A percentile compares a stretch with the other conserved stretches of the same genome.
Conservation (phyloP, 1,140 invertebrate genomes). For the Drosophila nasuta region DNA sequence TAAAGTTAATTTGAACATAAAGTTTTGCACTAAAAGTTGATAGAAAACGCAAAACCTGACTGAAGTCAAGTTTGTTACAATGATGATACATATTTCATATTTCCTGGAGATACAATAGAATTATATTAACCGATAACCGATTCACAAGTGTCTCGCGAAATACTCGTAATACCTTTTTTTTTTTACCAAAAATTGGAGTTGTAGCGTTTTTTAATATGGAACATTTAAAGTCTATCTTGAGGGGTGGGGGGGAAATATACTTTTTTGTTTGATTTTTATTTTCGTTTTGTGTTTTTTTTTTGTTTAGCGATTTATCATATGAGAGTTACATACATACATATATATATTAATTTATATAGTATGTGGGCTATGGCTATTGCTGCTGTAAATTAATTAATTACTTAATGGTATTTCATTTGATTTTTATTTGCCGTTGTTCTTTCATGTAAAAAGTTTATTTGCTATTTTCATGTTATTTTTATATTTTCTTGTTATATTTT, state of each 20-base stretch:
- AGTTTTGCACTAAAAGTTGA: slow-evolving; percentile 77
- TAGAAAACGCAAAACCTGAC: slow-evolving; percentile 61
- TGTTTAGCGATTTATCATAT: slow-evolving; percentile 39
- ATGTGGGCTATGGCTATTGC: slow-evolving; percentile 71
- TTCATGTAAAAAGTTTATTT: slow-evolving; percentile 21
- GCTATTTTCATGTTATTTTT: slow-evolving; percentile 23
- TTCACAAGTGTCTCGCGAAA: slow-evolving; percentile 15
- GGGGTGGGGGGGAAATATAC: slow-evolving; percentile 6
- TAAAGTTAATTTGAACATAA: slow-evolving; percentile 82
- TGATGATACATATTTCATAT: slow-evolving; percentile 12
- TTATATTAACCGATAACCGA: slow-evolving; percentile 10
- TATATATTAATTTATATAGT: slow-evolving; percentile 46
- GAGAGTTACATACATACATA: slow-evolving; percentile 64
- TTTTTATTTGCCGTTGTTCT: slow-evolving; percentile 32
- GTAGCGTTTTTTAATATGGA: slow-evolving; percentile 33
- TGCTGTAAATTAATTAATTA: slow-evolving; percentile 45
- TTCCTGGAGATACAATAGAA: slow-evolving; percentile 25
- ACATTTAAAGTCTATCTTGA: slow-evolving; percentile 46
- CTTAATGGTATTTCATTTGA: slow-evolving; percentile 42
- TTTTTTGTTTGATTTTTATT: slow-evolving; percentile 1
- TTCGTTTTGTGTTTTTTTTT: not conserved
- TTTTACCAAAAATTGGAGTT: slow-evolving; percentile 22
- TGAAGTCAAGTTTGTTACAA: slow-evolving; percentile 30
- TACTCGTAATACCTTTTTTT: slow-evolving; percentile 26
- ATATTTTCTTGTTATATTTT: slow-evolving; percentile 4